A percentile compares a stretch with the other conserved stretches of the same genome.
phyloP scores from a whole-genome alignment of 2,888 invertebrate species.

The Lepidocyrtinus sp. region DNA sequence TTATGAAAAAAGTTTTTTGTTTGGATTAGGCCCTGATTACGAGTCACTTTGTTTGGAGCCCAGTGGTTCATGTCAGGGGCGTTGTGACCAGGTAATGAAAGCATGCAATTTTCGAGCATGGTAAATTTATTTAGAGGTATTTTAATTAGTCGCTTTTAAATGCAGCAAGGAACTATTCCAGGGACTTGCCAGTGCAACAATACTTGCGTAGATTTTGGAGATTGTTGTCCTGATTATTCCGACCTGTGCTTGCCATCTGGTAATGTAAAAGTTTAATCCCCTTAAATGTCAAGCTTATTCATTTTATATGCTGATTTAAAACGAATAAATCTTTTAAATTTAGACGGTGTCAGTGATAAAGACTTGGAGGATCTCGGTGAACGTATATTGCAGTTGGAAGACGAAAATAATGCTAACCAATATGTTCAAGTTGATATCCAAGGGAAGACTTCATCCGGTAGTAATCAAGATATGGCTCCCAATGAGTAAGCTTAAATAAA shows the following conservation, averaged over 20 bases:
- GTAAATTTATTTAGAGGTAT: no score
- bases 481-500: conserved; percentile 7
- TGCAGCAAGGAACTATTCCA: conserved; percentile 27
- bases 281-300: neutral
- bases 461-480: conserved; percentile 71
- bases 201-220: conserved; percentile 44
- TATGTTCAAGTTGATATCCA: conserved; percentile 82
- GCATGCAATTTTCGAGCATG: neutral
- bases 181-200: conserved; percentile 61
- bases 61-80: conserved; percentile 42
- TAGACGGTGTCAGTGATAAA: conserved; percentile 76
- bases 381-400: conserved; percentile 80
- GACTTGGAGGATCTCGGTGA: conserved; percentile 82
- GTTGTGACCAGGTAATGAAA: conserved; percentile 46
- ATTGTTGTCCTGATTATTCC: conserved; percentile 57
- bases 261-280: neutral
- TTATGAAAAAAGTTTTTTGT: neutral
- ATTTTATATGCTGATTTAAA: neutral
- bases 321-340: neutral
- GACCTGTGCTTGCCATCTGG: conserved; percentile 40
- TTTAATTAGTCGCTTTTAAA: neutral
- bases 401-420: conserved; percentile 80
- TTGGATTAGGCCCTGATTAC: conserved; percentile 46
- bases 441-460: conserved; percentile 81
- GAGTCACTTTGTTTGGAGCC: conserved; percentile 27